Evolutionary conservation across 1,140 invertebrate species (phyloP), one percentile per base, ranked within the genome.

Genomic region (Trichogramma pretiosum): DNA sequence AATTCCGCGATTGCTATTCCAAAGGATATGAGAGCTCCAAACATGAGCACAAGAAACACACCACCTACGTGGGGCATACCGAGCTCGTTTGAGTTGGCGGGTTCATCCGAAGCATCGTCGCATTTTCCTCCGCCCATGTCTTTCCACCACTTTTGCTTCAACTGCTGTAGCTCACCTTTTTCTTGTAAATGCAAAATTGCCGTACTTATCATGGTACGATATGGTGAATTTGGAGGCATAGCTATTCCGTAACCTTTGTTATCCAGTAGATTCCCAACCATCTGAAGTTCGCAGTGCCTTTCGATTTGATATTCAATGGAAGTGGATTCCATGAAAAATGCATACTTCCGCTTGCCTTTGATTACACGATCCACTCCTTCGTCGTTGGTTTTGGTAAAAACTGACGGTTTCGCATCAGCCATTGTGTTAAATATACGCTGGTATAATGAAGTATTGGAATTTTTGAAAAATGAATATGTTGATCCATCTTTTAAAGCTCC

Each of bases 91-190:
- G 60, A 58, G 26, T 48, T 57, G 1, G 34, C 47, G 2, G 35
- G 16, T 8, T 40, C 16, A 37, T 40, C n/a, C 5, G 58, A 47
- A 16, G 45, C 40, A 5, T 48, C 50, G 5, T 10, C 19, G 40
- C 64, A 68, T 7, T 51, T 33, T n/a, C 73, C 63, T 9, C 56
- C 58, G 17, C 75, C 75, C 22, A 80, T 73, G 10, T 5, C 5
- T 61, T 83, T 79, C 90, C 90, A 94, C 90, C 89, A 94, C 61
- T 84, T 86, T 18, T 80, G 77, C 64, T 93, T 93, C n/a, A 94
- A 64, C 33, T 81, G 74, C 35, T 80, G 73, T 5, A 95, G 64
- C 47, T 75, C 77, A 3, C 88, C 89, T 48, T 77, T 79, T 67
- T 94, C 91, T 61, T 90, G 87, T 3, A 94, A 64, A 57, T 80